Percentiles rank a stretch among this genome's conserved stretches.
phyloP scores from a whole-genome alignment of 1,140 invertebrate genomes.

The Drosophila bifasciata region DNA sequence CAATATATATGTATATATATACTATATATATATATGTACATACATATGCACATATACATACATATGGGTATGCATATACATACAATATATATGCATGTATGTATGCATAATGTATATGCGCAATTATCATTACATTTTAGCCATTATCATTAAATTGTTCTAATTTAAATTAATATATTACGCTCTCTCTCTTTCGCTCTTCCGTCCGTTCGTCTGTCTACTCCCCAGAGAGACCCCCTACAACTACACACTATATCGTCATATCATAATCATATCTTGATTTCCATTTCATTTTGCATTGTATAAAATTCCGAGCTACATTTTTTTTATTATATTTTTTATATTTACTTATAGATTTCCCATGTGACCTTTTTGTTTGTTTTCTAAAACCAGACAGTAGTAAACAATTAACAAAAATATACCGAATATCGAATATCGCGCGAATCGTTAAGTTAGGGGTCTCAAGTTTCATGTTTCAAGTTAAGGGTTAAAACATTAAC shows the following conservation, averaged over 20 bases:
- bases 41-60: slow-evolving; percentile 40
- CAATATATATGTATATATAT: slow-evolving; percentile 46
- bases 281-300: slow-evolving; percentile 28
- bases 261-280: slow-evolving; percentile 13
- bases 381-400: slow-evolving; percentile 61
- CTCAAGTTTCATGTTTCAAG: slow-evolving; percentile 6
- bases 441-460: slow-evolving; percentile 27
- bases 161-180: slow-evolving; percentile 37
- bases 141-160: slow-evolving; percentile 50
- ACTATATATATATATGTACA: slow-evolving; percentile 46
- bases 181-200: not conserved
- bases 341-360: too few relatives aligned
- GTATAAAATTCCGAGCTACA: slow-evolving; percentile 64
- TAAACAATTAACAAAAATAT: slow-evolving; percentile 47
- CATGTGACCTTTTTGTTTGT: slow-evolving; percentile 64
- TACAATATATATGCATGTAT: slow-evolving; percentile 43
- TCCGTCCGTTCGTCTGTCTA: not conserved
- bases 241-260: too few relatives aligned
- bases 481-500: slow-evolving; percentile 13
- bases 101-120: slow-evolving; percentile 41
- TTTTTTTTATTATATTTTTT: too few relatives aligned
- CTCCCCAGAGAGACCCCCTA: not conserved
- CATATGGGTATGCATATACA: slow-evolving; percentile 30
- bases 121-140: slow-evolving; percentile 44
- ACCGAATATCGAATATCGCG: slow-evolving; percentile 25